Base-by-base conservation (phyloP, 1,140 invertebrate genomes). In the Drosophila kanapiae region DNA sequence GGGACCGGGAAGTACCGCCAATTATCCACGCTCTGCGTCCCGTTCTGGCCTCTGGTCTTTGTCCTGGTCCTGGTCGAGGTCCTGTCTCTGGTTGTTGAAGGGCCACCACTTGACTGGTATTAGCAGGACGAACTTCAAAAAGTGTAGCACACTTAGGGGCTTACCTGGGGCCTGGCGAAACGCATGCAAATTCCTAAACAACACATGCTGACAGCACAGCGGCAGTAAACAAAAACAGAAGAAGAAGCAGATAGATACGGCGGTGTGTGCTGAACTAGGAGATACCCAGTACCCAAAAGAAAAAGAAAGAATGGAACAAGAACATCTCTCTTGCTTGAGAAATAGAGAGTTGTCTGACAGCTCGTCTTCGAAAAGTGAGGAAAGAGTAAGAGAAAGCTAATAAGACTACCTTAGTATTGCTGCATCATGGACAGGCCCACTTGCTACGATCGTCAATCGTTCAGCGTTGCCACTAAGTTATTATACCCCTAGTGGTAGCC, bases 131-230 rank as follows among this genome's bases (percentile, higher is more conserved):
- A 68, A 70, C 63, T 43, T 51, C 10, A 16, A 65, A 69, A 76
- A 76, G 29, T 58, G 40, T 62, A 59, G 67, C 75, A 68, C 83
- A 86, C 84, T 86, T 86, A 80, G 51, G 53, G 23, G 70, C 79
- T 60, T 67, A 84, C 61, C 38, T 47, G 14, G 18, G 6, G 1
- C 1, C 37, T 3, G 43, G 23, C 29, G n/a, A n/a, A 51, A 75
- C 40, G 65, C 77, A 86, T 85, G 82, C 79, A 86, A 85, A 82
- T 87, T 75, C 63, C 57, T 51, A 65, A 64, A 60, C 60, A 78
- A 80, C 77, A 72, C 43, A 54, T 47, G 47, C 51, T 57, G 31
- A 48, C 64, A 45, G 48, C 33, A 23, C 42, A 43, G 38, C 10
- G 38, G 33, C 51, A 35, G 23, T 13, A 37, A 65, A 58, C 40